Evolutionary conservation across 2,113 vertebrate genomes (phyloP).

Genomic region (Misgurnus mizolepis): DNA sequence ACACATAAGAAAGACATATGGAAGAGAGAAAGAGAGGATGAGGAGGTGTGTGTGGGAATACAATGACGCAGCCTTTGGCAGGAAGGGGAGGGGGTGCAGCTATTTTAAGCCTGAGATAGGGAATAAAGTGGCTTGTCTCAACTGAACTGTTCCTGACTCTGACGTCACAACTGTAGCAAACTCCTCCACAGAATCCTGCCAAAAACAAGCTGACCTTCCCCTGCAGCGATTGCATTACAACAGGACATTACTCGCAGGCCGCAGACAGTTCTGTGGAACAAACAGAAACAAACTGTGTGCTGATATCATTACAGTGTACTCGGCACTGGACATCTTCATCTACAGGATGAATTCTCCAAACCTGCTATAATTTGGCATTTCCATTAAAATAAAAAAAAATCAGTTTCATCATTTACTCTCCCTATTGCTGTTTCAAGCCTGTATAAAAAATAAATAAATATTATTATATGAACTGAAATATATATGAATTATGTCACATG

Average conservation of each 20-base stretch:
- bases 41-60: slow-evolving; percentile 40
- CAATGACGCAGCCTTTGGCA: slow-evolving; percentile 51
- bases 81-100: slow-evolving; percentile 12
- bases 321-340: too few relatives aligned
- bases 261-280: background rate
- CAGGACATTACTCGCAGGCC: too few relatives aligned
- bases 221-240: background rate
- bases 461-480: too few relatives aligned
- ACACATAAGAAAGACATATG: background rate
- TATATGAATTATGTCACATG: too few relatives aligned
- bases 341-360: too few relatives aligned
- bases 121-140: slow-evolving; percentile 45
- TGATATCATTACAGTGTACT: too few relatives aligned
- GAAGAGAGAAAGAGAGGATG: slow-evolving; percentile 25
- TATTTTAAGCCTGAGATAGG: slow-evolving; percentile 46
- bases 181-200: slow-evolving; percentile 19
- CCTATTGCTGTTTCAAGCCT: too few relatives aligned
- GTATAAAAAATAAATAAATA: too few relatives aligned
- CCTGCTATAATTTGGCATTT: too few relatives aligned
- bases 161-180: slow-evolving; percentile 47
- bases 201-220: slow-evolving; percentile 23
- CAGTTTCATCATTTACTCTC: too few relatives aligned
- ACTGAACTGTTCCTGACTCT: slow-evolving; percentile 35
- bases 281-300: background rate
- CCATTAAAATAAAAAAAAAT: too few relatives aligned